phyloP scores from a whole-genome alignment of 2,113 vertebrate genomes.

The Glareola pratincola region DNA sequence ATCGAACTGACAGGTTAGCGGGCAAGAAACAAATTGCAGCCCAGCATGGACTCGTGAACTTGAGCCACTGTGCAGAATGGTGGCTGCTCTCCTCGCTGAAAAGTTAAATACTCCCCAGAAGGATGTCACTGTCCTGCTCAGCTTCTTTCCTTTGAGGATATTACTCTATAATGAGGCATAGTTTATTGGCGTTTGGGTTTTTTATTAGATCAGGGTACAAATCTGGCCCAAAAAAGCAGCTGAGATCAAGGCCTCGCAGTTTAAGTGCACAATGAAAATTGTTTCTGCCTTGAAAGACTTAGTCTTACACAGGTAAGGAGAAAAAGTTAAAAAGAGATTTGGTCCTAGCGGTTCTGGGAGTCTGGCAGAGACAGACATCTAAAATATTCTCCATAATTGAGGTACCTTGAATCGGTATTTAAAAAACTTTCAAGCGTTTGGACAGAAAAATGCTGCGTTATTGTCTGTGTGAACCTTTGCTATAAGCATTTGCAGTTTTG shows the following conservation, averaged over 20 bases:
- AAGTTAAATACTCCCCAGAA: not conserved
- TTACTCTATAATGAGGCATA: not conserved
- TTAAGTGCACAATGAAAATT: not conserved
- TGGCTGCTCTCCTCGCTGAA: not conserved
- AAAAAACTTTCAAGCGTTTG: not conserved
- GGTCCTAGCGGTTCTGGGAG: not conserved
- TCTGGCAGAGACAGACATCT: not conserved
- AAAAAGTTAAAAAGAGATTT: not conserved
- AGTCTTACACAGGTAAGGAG: not conserved
- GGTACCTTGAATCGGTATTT: not conserved
- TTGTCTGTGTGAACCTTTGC: not conserved
- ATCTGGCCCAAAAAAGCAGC: not conserved
- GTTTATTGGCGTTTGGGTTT: not conserved
- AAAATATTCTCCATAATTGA: accelerated
- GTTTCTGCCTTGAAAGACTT: not conserved
- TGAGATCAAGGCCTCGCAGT: not conserved
- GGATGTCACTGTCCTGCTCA: not conserved
- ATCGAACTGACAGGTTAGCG: not conserved
- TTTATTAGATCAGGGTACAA: not conserved
- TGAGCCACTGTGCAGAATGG: not conserved
- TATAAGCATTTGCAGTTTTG: not conserved
- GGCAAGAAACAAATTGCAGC: not conserved
- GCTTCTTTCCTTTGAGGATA: not conserved
- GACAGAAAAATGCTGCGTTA: accelerated
- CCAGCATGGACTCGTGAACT: not conserved